Evolutionary conservation across 2,888 invertebrate genomes (phyloP).

Genomic region (Patella depressa): DNA sequence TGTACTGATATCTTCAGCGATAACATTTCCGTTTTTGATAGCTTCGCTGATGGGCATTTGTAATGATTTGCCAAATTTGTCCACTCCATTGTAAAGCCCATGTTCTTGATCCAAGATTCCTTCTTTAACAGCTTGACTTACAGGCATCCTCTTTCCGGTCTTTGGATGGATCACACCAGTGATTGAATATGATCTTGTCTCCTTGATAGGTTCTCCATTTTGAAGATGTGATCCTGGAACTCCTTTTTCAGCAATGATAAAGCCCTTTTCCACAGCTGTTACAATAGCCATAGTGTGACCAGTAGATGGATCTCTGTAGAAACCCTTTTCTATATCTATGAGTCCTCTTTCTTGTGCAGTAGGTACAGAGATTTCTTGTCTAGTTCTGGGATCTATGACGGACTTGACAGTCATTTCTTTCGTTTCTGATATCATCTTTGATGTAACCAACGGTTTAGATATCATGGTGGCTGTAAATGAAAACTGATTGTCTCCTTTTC

Average conservation of each 20-base stretch:
- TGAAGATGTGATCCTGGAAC: slow-evolving; percentile 82
- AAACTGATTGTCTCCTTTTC: slow-evolving; percentile 45
- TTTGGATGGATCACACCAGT: slow-evolving; percentile 89
- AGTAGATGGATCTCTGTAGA: slow-evolving; percentile 79
- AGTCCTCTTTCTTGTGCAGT: slow-evolving; percentile 89
- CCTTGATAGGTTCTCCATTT: slow-evolving; percentile 73
- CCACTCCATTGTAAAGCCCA: slow-evolving; percentile 74
- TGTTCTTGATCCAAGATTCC: slow-evolving; percentile 79
- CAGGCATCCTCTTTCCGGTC: slow-evolving; percentile 87
- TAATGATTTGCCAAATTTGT: slow-evolving; percentile 75
- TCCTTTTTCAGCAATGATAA: slow-evolving; percentile 86
- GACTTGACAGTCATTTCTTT: slow-evolving; percentile 60
- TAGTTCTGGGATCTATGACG: slow-evolving; percentile 71
- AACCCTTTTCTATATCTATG: slow-evolving; percentile 80
- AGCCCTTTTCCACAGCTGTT: slow-evolving; percentile 84
- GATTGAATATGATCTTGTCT: slow-evolving; percentile 83
- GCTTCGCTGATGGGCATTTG: slow-evolving; percentile 87
- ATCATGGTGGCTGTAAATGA: slow-evolving; percentile 61
- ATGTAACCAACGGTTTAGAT: slow-evolving; percentile 54
- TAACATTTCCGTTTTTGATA: slow-evolving; percentile 82
- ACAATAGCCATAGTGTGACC: slow-evolving; percentile 84
- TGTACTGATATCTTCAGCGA: slow-evolving; percentile 83
- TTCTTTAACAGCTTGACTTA: slow-evolving; percentile 77
- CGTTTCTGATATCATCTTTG: slow-evolving; percentile 60
- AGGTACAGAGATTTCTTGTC: slow-evolving; percentile 68